These are phyloP conservation scores for Vicugna pacos DNA, from an alignment of 2,113 vertebrate species.

Conservation along the genomic window DNA sequence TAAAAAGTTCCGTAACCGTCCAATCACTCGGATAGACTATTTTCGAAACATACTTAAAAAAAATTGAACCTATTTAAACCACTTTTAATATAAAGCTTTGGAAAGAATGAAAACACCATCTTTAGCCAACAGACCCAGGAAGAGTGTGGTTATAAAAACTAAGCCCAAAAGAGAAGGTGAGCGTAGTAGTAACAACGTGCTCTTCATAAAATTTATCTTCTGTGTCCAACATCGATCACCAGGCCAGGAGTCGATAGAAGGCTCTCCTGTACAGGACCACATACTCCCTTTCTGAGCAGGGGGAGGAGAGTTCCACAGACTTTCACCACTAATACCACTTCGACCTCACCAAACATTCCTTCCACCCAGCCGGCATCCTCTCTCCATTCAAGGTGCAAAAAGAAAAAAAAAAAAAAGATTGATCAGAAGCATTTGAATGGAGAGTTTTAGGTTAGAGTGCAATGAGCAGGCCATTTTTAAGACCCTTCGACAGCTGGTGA, in stretches of 20 bases:
- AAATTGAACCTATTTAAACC: background rate
- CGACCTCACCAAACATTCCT: background rate
- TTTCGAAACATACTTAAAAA: background rate
- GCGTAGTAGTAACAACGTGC: background rate
- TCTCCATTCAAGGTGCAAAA: constrained; percentile 13
- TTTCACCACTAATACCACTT: background rate
- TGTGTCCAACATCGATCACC: background rate
- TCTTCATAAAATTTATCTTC: background rate
- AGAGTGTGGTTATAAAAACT: background rate
- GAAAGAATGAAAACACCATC: constrained; percentile 46
- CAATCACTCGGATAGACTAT: background rate
- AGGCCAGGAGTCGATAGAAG: background rate
- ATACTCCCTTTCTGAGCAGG: background rate
- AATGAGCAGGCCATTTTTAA: background rate
- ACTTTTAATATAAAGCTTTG: constrained; percentile 2
- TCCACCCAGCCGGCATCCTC: background rate
- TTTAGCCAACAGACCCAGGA: background rate
- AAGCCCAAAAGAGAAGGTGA: background rate
- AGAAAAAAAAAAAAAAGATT: rapidly evolving
- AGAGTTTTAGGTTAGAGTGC: constrained; percentile 17
- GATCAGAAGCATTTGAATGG: background rate
- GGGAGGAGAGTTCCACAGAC: background rate
- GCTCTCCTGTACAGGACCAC: background rate
- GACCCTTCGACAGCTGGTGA: background rate
- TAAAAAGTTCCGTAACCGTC: background rate